Evolutionary conservation across 2,113 vertebrate genomes (phyloP).

Genomic region (Capreolus pygargus): DNA sequence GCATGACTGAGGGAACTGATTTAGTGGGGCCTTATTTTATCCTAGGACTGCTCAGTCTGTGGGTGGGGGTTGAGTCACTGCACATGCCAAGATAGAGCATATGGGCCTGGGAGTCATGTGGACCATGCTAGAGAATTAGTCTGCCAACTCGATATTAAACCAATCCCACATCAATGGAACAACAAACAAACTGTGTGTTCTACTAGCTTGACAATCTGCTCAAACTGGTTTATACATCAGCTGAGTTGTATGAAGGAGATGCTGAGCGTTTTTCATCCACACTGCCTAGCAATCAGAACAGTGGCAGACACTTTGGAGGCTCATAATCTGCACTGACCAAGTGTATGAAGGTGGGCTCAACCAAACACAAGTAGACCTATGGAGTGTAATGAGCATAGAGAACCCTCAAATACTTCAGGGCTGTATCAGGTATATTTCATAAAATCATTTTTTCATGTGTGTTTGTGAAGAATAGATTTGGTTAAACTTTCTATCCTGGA

Average conservation of each 20-base stretch:
- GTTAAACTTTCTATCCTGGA: not conserved
- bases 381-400: not conserved
- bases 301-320: not conserved
- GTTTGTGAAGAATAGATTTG: not conserved
- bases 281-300: not conserved
- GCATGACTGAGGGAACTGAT: not conserved
- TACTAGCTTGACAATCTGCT: not conserved
- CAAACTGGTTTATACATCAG: not conserved
- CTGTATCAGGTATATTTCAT: not conserved
- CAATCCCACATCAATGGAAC: conserved; percentile 1
- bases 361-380: not conserved
- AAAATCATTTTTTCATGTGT: not conserved
- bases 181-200: not conserved
- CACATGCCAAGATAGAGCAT: not conserved
- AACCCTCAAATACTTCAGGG: not conserved
- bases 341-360: not conserved
- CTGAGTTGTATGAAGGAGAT: not conserved
- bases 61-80: not conserved
- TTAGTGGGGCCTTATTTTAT: not conserved
- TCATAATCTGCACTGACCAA: not conserved
- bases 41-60: not conserved
- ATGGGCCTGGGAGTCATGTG: not conserved
- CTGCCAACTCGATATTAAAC: not conserved
- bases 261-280: not conserved
- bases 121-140: not conserved